A percentile compares a stretch with the other conserved stretches of the same genome.
Conservation (phyloP, 1,140 invertebrate species). For the Cotesia vestalis region DNA sequence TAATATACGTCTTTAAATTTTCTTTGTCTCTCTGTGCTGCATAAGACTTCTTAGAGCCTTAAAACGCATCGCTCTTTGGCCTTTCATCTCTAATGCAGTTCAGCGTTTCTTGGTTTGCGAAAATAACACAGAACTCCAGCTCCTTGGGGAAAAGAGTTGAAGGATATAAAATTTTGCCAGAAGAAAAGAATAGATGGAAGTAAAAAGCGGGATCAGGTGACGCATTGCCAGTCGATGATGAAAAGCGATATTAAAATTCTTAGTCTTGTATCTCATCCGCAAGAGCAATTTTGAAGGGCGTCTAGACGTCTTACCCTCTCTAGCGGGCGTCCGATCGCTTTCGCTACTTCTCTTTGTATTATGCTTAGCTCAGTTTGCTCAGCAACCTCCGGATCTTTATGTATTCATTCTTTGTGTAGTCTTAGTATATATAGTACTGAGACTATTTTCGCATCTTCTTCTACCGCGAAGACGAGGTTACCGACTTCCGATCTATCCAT, state of each 20-base stretch:
- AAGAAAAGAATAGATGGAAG: not conserved
- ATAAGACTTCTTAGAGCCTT: not conserved
- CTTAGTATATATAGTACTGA: too few relatives aligned
- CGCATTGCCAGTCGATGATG: constrained; percentile 23
- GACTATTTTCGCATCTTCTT: constrained; percentile 1
- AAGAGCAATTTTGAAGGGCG: constrained; percentile 30
- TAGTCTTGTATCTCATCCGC: constrained; percentile 7
- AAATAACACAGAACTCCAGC: not conserved
- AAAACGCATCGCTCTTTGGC: constrained; percentile 11
- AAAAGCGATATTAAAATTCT: constrained; percentile 32
- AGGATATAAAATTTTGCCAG: not conserved
- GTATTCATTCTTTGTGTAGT: not conserved
- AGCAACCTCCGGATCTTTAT: not conserved
- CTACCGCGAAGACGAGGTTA: not conserved
- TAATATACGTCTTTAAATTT: not conserved
- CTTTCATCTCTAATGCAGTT: constrained; percentile 33
- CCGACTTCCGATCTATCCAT: not conserved
- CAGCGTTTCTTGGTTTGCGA: not conserved
- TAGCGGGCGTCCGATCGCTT: constrained; percentile 6
- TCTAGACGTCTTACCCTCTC: constrained; percentile 30
- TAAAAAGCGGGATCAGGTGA: constrained; percentile 18
- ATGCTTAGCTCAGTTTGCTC: not conserved
- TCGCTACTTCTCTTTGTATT: not conserved
- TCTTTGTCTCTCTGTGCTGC: constrained; percentile 13
- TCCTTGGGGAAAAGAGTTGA: not conserved